phyloP scores from a whole-genome alignment of 2,113 vertebrate genomes.

The Neodon shergylaensis region DNA sequence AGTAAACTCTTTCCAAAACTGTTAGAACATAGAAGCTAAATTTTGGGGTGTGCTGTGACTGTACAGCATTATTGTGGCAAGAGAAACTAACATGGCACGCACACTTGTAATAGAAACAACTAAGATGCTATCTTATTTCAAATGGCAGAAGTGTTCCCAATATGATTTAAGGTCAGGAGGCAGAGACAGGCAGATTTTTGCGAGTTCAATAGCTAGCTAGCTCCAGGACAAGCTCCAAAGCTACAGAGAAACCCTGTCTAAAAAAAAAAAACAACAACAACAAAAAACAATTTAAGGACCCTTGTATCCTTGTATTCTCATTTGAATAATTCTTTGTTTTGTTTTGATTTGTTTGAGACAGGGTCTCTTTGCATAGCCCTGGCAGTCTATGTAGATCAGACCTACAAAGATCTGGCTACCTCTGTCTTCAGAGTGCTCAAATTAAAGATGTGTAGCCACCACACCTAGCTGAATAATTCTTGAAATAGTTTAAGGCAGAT shows the following conservation, averaged over 20 bases:
- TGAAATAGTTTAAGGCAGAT: neutral
- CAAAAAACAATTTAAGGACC: neutral
- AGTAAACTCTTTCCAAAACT: neutral
- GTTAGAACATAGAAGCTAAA: neutral
- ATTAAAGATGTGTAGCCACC: neutral
- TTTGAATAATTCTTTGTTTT: slow-evolving; percentile 18
- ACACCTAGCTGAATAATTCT: neutral
- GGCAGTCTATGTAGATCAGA: neutral
- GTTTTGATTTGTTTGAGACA: neutral
- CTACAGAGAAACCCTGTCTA: too few species aligned
- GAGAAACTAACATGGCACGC: neutral
- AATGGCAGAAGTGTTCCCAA: neutral
- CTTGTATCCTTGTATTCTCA: neutral
- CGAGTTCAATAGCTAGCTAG: too few species aligned
- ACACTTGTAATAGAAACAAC: neutral
- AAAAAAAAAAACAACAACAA: too few species aligned
- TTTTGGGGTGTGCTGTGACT: neutral
- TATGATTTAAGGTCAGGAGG: neutral
- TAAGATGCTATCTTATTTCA: neutral
- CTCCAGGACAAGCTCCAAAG: too few species aligned
- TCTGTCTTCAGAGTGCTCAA: neutral
- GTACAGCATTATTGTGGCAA: neutral
- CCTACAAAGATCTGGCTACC: neutral
- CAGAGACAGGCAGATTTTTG: too few species aligned
- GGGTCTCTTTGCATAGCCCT: neutral